Evolutionary conservation across 2,113 vertebrate genomes (phyloP).

Genomic region (Microtus richardsoni): DNA sequence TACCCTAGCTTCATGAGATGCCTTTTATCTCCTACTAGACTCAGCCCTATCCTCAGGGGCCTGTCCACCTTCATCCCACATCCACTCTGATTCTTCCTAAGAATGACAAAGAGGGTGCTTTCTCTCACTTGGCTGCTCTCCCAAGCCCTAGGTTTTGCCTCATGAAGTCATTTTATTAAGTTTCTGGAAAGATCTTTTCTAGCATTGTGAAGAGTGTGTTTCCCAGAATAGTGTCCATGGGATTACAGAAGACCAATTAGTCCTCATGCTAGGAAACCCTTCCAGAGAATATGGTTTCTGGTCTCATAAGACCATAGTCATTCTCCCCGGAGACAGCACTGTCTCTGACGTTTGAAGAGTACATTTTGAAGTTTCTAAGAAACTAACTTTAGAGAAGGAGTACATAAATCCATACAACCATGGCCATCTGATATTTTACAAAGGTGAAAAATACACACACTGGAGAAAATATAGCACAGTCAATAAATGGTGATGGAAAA

Average conservation of each 20-base stretch:
- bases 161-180: not conserved
- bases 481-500: not conserved
- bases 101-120: not conserved
- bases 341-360: not conserved
- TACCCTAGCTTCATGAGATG: not conserved
- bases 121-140: not conserved
- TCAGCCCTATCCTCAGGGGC: not conserved
- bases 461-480: not conserved
- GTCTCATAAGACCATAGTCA: slow-evolving; percentile 15
- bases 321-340: not conserved
- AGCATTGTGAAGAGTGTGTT: not conserved
- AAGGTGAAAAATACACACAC: not conserved
- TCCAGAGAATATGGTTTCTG: slow-evolving; percentile 32
- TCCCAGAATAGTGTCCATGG: not conserved
- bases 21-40: not conserved
- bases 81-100: not conserved
- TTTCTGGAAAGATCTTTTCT: not conserved
- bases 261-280: not conserved
- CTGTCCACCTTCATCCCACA: not conserved
- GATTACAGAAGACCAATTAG: not conserved
- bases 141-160: not conserved
- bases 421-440: not conserved
- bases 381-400: not conserved
- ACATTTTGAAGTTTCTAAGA: not conserved
- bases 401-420: not conserved